A percentile compares a stretch with the other conserved stretches of the same genome.
Conservation (phyloP, 1,140 invertebrate species). For the Trypoxylus dichotomus region DNA sequence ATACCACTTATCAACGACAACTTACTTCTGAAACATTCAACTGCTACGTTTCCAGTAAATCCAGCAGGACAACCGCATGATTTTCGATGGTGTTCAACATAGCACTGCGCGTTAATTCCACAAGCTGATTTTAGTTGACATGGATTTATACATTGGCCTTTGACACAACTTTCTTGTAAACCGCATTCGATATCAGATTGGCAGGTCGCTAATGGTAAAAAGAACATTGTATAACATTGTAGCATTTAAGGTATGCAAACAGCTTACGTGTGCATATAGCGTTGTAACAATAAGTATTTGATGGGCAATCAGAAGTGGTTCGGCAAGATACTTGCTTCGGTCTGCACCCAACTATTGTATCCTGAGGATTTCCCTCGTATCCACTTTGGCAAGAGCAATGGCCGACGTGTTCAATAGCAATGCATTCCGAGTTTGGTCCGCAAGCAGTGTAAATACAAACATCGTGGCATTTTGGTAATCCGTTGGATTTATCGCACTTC, state of each 20-base stretch:
- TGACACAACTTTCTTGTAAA: slow-evolving; percentile 74
- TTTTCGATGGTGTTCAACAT: slow-evolving; percentile 73
- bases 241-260: slow-evolving; percentile 19
- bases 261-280: slow-evolving; percentile 76
- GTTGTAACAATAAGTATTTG: slow-evolving; percentile 81
- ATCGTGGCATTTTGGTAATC: slow-evolving; percentile 54
- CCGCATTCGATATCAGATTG: slow-evolving; percentile 79
- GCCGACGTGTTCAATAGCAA: slow-evolving; percentile 69
- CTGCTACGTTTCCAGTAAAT: slow-evolving; percentile 82
- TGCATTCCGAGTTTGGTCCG: slow-evolving; percentile 82
- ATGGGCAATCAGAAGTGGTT: slow-evolving; percentile 70
- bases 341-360: slow-evolving; percentile 71
- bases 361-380: slow-evolving; percentile 74
- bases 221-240: not conserved
- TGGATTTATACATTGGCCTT: slow-evolving; percentile 83
- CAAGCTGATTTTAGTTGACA: slow-evolving; percentile 76
- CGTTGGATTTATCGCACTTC: slow-evolving; percentile 60
- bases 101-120: slow-evolving; percentile 87
- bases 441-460: slow-evolving; percentile 75
- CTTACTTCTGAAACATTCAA: slow-evolving; percentile 83
- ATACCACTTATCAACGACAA: slow-evolving; percentile 36
- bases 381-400: slow-evolving; percentile 77
- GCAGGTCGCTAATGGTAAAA: slow-evolving; percentile 68
- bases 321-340: slow-evolving; percentile 73
- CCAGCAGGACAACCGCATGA: slow-evolving; percentile 80